These are phyloP conservation scores for Drosophila mimica DNA, from an alignment of 2,888 invertebrate genomes.

Conservation along the genomic window DNA sequence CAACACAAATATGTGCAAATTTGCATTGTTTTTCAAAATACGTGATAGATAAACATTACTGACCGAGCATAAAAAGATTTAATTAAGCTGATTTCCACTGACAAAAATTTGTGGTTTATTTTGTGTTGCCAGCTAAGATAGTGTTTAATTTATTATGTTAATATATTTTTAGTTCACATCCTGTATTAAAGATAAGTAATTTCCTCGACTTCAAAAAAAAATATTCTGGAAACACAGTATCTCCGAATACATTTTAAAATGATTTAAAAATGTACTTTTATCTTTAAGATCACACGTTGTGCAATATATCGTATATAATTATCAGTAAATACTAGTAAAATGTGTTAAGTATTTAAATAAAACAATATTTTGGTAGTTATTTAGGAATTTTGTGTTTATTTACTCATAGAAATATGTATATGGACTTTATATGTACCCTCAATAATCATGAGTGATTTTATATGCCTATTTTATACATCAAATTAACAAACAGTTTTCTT, in stretches of 20 bases:
- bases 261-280: neutral
- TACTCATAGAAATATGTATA: conserved; percentile 27
- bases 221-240: neutral
- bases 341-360: neutral
- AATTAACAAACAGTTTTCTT: conserved; percentile 44
- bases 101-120: neutral
- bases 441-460: conserved; percentile 49
- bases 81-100: neutral
- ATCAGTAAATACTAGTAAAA: neutral
- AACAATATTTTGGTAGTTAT: conserved; percentile 4
- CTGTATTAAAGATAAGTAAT: neutral
- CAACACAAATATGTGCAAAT: neutral
- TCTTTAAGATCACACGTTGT: neutral
- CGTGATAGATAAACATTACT: neutral
- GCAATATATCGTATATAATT: neutral
- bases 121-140: neutral
- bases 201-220: neutral
- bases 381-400: conserved; percentile 27
- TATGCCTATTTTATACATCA: conserved; percentile 56
- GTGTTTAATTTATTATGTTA: neutral
- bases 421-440: conserved; percentile 38
- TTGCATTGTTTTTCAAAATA: neutral
- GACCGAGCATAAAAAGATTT: neutral
- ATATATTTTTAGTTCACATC: neutral
- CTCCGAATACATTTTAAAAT: neutral